These are phyloP conservation scores for Picus viridis DNA, from an alignment of 2,797 vertebrate species.

Conservation along the genomic window DNA sequence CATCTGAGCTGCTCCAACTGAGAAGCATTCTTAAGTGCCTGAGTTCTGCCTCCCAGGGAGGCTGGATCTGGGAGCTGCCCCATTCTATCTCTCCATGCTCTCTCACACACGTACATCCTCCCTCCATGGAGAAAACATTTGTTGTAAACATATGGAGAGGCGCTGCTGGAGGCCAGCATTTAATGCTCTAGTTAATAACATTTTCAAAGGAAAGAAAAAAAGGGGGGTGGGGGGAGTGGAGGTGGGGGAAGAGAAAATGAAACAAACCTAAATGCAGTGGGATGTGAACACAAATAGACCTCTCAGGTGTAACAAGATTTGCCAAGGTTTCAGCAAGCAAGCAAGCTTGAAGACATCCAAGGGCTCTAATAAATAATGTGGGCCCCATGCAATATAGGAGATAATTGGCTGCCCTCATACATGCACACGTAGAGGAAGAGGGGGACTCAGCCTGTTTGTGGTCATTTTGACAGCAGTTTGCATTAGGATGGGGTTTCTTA, in stretches of 20 bases:
- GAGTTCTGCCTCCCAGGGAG: constrained; percentile 27
- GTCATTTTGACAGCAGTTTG: neutral
- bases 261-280: neutral
- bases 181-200: constrained; percentile 83
- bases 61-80: neutral
- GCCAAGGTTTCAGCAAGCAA: neutral
- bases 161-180: constrained; percentile 79
- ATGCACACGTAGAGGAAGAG: accelerated
- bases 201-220: neutral
- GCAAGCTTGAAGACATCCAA: neutral
- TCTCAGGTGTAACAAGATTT: constrained; percentile 53
- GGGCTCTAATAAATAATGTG: neutral
- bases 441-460: neutral
- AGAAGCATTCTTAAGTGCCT: neutral
- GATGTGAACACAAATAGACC: neutral
- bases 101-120: constrained; percentile 30
- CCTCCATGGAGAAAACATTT: constrained; percentile 54
- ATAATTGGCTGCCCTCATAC: neutral
- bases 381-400: neutral
- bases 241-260: neutral
- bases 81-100: neutral
- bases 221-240: no score
- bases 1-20: neutral
- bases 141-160: constrained; percentile 78
- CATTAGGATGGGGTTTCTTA: neutral